Evolutionary conservation across 2,888 invertebrate genomes (phyloP), one percentile per base, ranked within the genome.

Genomic region (Polymixis flavicincta): DNA sequence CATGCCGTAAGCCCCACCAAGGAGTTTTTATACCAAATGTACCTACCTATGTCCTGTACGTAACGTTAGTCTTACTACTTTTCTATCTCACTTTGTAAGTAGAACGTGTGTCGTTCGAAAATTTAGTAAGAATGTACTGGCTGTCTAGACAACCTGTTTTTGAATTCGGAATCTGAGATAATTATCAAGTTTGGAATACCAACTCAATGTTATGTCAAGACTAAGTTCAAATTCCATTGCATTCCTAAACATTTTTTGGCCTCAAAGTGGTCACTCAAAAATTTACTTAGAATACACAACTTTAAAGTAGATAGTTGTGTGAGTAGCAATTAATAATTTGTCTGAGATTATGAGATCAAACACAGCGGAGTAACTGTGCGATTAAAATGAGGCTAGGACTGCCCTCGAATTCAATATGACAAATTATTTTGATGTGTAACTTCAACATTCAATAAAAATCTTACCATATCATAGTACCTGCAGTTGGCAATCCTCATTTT

Each of bases 1-100:
- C 91, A 98, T 98, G 97, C 97, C 97, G 87, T 97, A 96, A 97
- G 87, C 78, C 78, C 59, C 73, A 63, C 73, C 74, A 65, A 74
- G 45, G 52, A 74, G 83, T 74, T 85, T 81, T 88, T 84, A 89
- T 90, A 93, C 92, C 92, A 93, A 93, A 93, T 86, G 87, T 91
- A 91, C 88, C 90, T 91, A 90, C 87, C 88, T 89, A 87, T 80
- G 71, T 73, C 61, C 80, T 88, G 82, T 86, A 86, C 78, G 85
- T 89, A 85, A 87, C 28, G 77, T 89, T 90, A 89, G 86, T 86
- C 78, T 84, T 85, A 89, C 79, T 88, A 89, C 80, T 92, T 92
- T 93, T 93, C 88, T 94, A 93, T 90, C 81, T 89, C 91, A 90
- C 89, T 89, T 90, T 91, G 80, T 91, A 91, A 87, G 87, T 91